Base-by-base conservation (phyloP, 2,797 vertebrate species). In the Stomatorhinus walkeri region DNA sequence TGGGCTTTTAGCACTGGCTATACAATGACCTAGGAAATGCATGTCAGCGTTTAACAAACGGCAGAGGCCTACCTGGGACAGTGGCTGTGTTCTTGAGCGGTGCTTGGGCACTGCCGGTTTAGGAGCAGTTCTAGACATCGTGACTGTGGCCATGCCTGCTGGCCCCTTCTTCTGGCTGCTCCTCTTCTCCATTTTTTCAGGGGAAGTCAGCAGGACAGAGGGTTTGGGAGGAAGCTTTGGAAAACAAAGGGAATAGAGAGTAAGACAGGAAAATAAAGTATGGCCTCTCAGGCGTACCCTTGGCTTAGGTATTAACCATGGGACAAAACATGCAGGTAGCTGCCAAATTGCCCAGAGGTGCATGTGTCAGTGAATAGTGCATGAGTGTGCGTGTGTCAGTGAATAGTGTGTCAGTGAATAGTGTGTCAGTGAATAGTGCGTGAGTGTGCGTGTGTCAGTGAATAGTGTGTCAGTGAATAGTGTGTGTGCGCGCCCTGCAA, bases 201-300 rank as follows among this genome's bases (percentile, higher is more conserved):
- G 22, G 49, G 92, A 94, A 59, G 89, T 92, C 16, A 92, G 93
- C 89, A 98, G 90, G 1, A 96, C 97, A 52, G 94, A 93, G 85
- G 96, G 96, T 92, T 98, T 99, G 3, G 95, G 95, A 52, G 96
- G 95, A 86, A 96, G 94, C 98, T 99, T 89, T 54, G 93, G 10
- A 85, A 64, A 87, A 4, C 85, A 88, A 84, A 81, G 79, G 76
- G 16, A 36, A 36, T 9, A 86, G 49, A 32, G 12, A 87, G 52
- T 40, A 56, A 14, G 84, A 32, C 1, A 22, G 40, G 43, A 83
- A 28, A 51, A 22, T 28, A 84, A 43, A 43, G n/a, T 22, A 28
- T 8, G 81, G 12, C 43, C 1, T n/a, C 43, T 43, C 40, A 83
- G 46, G 1, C 22, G 1, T 28, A 81, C 40, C 14, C 5, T 46